These are phyloP conservation scores for Catalaphyllia jardinei DNA, from an alignment of 64 coral and sea anemone genomes.

Conservation along the genomic window DNA sequence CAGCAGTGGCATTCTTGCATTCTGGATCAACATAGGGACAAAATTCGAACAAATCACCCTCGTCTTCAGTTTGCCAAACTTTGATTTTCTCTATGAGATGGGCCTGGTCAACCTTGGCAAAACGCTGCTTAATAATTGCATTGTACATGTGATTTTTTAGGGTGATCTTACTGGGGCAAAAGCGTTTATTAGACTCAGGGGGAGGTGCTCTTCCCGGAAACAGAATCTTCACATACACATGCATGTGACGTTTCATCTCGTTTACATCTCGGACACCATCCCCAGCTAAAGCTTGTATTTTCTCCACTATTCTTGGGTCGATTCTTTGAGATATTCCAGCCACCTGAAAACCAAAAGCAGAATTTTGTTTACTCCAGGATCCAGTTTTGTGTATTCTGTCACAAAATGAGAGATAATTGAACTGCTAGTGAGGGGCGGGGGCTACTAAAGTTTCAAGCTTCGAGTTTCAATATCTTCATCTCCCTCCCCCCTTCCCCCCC, in stretches of 20 bases:
- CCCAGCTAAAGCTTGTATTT: not conserved
- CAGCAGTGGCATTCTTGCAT: not conserved
- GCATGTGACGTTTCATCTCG: constrained; percentile 18
- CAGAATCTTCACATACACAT: not conserved
- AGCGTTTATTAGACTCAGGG: not conserved
- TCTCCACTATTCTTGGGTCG: not conserved
- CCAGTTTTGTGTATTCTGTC: not conserved
- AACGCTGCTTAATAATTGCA: constrained; percentile 24
- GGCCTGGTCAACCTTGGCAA: constrained; percentile 62
- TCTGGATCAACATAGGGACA: not conserved
- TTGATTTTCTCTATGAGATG: constrained; percentile 36
- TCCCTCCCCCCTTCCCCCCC: too few species aligned
- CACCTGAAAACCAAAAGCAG: not conserved
- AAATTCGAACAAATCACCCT: constrained; percentile 49
- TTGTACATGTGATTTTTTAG: constrained; percentile 33
- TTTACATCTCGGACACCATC: constrained; percentile 2
- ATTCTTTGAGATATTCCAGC: not conserved
- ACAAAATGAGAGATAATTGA: too few species aligned
- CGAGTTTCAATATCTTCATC: too few species aligned
- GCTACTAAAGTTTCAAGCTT: too few species aligned
- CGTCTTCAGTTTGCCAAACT: constrained; percentile 21
- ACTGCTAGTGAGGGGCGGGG: too few species aligned
- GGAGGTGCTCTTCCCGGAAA: constrained; percentile 7
- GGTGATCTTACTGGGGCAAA: constrained; percentile 2
- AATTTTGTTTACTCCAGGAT: not conserved